Evolutionary conservation across 2,113 vertebrate genomes (phyloP).

Genomic region (Stigmatopora nigra): DNA sequence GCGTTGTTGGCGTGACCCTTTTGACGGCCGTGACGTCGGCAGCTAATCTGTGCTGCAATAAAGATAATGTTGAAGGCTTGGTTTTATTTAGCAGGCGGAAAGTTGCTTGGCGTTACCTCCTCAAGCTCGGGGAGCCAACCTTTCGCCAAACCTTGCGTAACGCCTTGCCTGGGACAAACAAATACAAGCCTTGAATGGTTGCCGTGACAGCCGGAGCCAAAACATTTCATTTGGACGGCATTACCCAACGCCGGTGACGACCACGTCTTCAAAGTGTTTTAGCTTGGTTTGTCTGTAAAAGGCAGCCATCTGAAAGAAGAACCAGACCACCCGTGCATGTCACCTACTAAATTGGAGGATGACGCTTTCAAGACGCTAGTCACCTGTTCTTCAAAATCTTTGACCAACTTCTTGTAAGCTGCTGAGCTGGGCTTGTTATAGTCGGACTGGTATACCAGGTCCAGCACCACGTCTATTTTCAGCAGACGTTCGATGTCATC

Average conservation of each 20-base stretch:
- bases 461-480: background rate
- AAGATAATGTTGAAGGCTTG: background rate
- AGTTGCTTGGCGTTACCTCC: slow-evolving; percentile 3
- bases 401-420: slow-evolving; percentile 13
- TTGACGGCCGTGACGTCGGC: background rate
- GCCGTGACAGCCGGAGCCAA: background rate
- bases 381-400: background rate
- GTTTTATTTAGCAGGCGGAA: background rate
- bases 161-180: background rate
- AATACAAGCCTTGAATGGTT: background rate
- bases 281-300: background rate
- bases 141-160: background rate
- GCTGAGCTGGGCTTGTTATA: background rate
- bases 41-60: slow-evolving; percentile 19
- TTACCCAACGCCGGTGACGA: slow-evolving; percentile 29
- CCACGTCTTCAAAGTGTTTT: background rate
- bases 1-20: background rate
- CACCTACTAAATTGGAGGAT: background rate
- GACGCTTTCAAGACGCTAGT: background rate
- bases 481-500: background rate
- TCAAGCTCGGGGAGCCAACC: background rate
- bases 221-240: background rate
- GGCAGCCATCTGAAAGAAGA: slow-evolving; percentile 10
- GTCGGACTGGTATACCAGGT: background rate
- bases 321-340: background rate